A percentile compares a stretch with the other conserved stretches of the same genome.
phyloP scores from a whole-genome alignment of 2,113 vertebrate genomes.

The Dromaius novaehollandiae region DNA sequence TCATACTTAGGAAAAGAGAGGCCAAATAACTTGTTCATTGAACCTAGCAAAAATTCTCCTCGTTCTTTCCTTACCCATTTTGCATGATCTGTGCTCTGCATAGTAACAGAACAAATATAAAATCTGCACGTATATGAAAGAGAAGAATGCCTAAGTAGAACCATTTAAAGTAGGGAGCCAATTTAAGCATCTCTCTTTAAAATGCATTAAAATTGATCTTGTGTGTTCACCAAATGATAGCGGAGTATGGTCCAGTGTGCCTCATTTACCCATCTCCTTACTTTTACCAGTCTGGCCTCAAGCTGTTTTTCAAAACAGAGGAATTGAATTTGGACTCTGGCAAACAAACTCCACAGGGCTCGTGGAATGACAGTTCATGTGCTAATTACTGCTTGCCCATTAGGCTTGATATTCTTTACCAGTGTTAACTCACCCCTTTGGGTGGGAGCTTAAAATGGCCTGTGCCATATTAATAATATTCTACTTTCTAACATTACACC shows the following conservation, averaged over 20 bases:
- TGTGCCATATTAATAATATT: neutral
- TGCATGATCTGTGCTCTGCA: constrained; percentile 34
- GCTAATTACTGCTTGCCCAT: neutral
- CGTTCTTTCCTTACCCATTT: constrained; percentile 21
- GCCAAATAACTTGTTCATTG: constrained; percentile 27
- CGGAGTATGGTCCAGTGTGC: neutral
- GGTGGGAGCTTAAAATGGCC: neutral
- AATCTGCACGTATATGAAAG: constrained; percentile 49
- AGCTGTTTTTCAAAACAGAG: constrained; percentile 17
- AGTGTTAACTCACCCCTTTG: neutral
- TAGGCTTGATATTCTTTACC: neutral
- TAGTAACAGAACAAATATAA: constrained; percentile 31
- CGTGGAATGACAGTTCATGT: neutral
- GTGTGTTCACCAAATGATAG: constrained; percentile 26
- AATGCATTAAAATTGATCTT: constrained; percentile 39
- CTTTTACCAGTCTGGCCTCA: constrained; percentile 1
- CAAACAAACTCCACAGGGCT: neutral
- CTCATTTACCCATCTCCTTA: constrained; percentile 14
- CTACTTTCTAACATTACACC: neutral
- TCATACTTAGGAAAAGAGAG: constrained; percentile 14
- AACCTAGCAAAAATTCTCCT: constrained; percentile 9
- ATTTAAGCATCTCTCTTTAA: constrained; percentile 64
- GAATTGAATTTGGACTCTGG: neutral
- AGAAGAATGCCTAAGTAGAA: constrained; percentile 26
- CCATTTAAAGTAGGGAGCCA: constrained; percentile 46